phyloP scores from a whole-genome alignment of 1,140 invertebrate genomes.

The Gerris buenoi region DNA sequence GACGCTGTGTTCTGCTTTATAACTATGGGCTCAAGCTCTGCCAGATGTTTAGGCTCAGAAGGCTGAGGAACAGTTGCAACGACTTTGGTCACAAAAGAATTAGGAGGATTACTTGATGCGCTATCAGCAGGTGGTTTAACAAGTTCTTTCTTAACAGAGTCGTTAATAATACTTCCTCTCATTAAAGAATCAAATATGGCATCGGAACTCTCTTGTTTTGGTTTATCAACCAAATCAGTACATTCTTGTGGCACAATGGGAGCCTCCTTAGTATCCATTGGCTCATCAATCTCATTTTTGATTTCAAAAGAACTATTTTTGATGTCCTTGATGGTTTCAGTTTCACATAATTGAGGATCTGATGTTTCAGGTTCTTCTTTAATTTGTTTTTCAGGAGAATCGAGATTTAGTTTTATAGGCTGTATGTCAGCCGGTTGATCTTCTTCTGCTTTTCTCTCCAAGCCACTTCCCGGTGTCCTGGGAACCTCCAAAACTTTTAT shows the following conservation, averaged over 20 bases:
- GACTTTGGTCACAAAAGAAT: not conserved
- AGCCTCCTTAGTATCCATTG: no score
- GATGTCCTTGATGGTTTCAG: not conserved
- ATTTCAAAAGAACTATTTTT: not conserved
- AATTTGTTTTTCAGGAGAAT: conserved; percentile 3
- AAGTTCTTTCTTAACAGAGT: not conserved
- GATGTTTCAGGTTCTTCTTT: conserved; percentile 4
- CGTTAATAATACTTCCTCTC: not conserved
- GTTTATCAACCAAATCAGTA: no score
- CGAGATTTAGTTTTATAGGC: not conserved
- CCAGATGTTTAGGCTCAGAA: not conserved
- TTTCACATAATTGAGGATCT: no score
- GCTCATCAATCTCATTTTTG: not conserved
- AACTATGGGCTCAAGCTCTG: not conserved
- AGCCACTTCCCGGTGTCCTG: not conserved
- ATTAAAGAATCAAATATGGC: not conserved
- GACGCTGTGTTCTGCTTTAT: not conserved
- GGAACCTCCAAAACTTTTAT: not conserved
- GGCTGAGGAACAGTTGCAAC: not conserved
- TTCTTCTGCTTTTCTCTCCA: not conserved
- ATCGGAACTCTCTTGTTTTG: no score
- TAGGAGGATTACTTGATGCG: no score
- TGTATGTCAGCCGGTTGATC: conserved; percentile 2
- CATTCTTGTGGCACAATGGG: no score
- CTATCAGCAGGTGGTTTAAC: no score